Conservation (phyloP, 2,113 vertebrate genomes). For the Sminthopsis crassicaudata region DNA sequence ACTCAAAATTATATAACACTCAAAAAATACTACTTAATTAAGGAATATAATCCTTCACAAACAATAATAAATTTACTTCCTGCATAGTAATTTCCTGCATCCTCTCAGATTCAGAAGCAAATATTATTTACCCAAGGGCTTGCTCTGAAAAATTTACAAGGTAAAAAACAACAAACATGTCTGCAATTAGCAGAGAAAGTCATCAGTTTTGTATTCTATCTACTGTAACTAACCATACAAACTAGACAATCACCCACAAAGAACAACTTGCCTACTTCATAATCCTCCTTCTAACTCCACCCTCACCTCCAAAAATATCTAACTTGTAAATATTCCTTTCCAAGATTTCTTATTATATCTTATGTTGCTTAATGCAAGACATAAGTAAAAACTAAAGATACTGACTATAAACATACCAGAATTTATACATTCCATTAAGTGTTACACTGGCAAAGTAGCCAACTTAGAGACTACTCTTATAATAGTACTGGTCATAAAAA, state of each 20-base stretch:
- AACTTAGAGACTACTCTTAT: neutral
- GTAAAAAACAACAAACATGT: neutral
- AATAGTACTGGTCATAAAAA: neutral
- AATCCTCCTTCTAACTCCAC: neutral
- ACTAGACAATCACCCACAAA: neutral
- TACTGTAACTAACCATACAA: neutral
- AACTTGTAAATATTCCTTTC: conserved; percentile 22
- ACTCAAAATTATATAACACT: neutral
- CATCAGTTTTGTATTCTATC: neutral
- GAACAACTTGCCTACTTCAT: neutral
- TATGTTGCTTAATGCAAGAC: neutral
- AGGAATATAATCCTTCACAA: neutral
- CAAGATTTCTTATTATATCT: neutral
- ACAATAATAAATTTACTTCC: neutral
- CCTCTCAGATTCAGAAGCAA: neutral
- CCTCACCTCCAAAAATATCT: neutral
- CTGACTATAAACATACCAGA: neutral
- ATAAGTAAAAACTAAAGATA: neutral
- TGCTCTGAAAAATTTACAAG: neutral
- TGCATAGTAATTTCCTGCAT: too few relatives aligned
- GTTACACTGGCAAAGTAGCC: neutral
- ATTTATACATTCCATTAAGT: neutral
- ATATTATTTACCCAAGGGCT: neutral
- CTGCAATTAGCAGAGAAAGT: neutral
- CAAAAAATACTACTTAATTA: neutral